Evolutionary conservation across 2,888 invertebrate species (phyloP).

Genomic region (Aphrophora alni): DNA sequence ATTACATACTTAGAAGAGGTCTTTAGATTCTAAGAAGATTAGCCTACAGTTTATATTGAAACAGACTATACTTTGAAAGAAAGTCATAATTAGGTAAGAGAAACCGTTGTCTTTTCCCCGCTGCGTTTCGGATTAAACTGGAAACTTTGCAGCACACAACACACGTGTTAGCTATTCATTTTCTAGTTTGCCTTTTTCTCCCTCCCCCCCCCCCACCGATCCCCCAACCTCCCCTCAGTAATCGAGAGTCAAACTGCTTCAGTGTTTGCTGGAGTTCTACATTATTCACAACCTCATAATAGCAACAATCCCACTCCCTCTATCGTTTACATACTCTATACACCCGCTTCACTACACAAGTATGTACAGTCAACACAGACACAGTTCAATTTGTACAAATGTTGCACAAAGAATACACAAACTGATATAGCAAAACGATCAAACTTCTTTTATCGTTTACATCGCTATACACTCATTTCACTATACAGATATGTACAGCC

Average conservation of each 20-base stretch:
- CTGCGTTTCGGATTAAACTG: background rate
- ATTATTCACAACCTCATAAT: background rate
- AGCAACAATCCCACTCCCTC: background rate
- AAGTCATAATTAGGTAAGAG: background rate
- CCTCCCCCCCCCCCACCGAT: background rate
- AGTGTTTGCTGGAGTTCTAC: background rate
- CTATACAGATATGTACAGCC: too few relatives aligned
- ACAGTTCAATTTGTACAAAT: too few relatives aligned
- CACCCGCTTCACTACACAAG: too few relatives aligned
- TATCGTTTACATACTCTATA: too few relatives aligned
- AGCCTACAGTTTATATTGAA: too few relatives aligned
- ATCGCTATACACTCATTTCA: too few relatives aligned
- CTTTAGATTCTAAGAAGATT: too few relatives aligned
- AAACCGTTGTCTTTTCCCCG: background rate
- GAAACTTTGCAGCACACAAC: background rate
- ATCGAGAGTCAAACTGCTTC: slow-evolving; percentile 6
- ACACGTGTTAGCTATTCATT: slow-evolving; percentile 35
- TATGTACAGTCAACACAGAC: too few relatives aligned
- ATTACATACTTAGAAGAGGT: too few relatives aligned
- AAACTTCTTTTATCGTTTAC: too few relatives aligned
- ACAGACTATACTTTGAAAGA: background rate
- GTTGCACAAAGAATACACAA: too few relatives aligned
- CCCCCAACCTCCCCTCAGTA: background rate
- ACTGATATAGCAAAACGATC: too few relatives aligned
- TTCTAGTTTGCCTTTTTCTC: slow-evolving; percentile 31